Conservation (phyloP, 2,797 vertebrate species). For the Lophius americanus region DNA sequence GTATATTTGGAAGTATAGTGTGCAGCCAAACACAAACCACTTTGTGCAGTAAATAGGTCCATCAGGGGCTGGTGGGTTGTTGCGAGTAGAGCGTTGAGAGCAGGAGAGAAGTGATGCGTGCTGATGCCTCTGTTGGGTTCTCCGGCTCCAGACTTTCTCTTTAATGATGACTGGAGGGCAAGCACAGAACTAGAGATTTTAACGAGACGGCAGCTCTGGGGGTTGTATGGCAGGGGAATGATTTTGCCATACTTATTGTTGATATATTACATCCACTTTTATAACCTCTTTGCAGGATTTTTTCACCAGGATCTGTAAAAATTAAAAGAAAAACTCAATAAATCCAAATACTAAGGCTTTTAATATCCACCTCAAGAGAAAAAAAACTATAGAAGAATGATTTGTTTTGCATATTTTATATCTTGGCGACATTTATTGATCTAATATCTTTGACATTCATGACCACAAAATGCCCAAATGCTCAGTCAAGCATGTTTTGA, state of each 20-base stretch:
- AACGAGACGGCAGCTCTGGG: slow-evolving; percentile 65
- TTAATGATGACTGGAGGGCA: slow-evolving; percentile 81
- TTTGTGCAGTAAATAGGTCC: slow-evolving; percentile 74
- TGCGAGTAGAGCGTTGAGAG: slow-evolving; percentile 57
- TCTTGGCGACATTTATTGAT: too few relatives aligned
- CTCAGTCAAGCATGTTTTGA: too few relatives aligned
- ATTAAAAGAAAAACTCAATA: not conserved
- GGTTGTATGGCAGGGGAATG: slow-evolving; percentile 43
- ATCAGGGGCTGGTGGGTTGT: slow-evolving; percentile 67
- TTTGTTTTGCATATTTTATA: too few relatives aligned
- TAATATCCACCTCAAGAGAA: not conserved
- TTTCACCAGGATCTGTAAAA: not conserved
- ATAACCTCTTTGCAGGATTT: slow-evolving; percentile 23
- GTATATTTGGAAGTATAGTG: slow-evolving; percentile 63
- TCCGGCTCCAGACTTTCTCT: slow-evolving; percentile 63
- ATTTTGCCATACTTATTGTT: slow-evolving; percentile 59
- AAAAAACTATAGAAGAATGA: too few relatives aligned
- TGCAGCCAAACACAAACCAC: slow-evolving; percentile 67
- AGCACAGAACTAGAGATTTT: slow-evolving; percentile 60
- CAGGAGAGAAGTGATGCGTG: slow-evolving; percentile 71
- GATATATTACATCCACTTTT: slow-evolving; percentile 55
- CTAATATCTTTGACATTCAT: too few relatives aligned
- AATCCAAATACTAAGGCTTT: not conserved
- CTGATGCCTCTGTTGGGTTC: slow-evolving; percentile 66
- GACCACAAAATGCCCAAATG: too few relatives aligned